phyloP scores from a whole-genome alignment of 2,113 vertebrate species.

The Isurus oxyrinchus region DNA sequence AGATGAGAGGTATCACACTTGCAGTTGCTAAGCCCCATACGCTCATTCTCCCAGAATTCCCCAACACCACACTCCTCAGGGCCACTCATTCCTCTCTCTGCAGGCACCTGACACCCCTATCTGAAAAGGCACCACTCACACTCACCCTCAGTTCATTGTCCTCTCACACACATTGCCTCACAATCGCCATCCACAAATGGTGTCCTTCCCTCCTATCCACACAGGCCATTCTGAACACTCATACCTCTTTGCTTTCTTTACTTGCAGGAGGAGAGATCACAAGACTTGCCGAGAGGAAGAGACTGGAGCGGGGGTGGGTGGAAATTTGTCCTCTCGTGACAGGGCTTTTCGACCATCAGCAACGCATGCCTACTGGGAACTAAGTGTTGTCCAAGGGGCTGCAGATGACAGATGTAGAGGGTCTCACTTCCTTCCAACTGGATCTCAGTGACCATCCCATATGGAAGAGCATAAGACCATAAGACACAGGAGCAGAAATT shows the following conservation, averaged over 20 bases:
- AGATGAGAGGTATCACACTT: background rate
- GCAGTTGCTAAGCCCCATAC: background rate
- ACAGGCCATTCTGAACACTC: background rate
- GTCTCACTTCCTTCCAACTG: background rate
- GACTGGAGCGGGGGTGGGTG: too few species aligned
- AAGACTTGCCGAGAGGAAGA: background rate
- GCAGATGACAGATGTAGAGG: background rate
- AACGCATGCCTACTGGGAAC: background rate
- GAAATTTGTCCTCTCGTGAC: background rate
- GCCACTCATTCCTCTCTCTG: background rate
- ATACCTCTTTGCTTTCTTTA: background rate
- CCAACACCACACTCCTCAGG: background rate
- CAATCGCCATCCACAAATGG: background rate
- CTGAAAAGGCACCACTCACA: too few species aligned
- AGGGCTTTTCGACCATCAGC: too few species aligned
- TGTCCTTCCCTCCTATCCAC: background rate
- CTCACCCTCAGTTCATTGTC: background rate
- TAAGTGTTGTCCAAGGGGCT: background rate
- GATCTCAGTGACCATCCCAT: background rate
- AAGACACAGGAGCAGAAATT: too few species aligned
- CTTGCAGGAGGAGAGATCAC: background rate
- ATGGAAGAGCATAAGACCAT: background rate
- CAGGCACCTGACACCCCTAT: too few species aligned
- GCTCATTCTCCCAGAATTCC: background rate
- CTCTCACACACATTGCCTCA: background rate